These are phyloP conservation scores for Semaprochilodus insignis DNA, from an alignment of 2,797 vertebrate genomes.

Conservation along the genomic window DNA sequence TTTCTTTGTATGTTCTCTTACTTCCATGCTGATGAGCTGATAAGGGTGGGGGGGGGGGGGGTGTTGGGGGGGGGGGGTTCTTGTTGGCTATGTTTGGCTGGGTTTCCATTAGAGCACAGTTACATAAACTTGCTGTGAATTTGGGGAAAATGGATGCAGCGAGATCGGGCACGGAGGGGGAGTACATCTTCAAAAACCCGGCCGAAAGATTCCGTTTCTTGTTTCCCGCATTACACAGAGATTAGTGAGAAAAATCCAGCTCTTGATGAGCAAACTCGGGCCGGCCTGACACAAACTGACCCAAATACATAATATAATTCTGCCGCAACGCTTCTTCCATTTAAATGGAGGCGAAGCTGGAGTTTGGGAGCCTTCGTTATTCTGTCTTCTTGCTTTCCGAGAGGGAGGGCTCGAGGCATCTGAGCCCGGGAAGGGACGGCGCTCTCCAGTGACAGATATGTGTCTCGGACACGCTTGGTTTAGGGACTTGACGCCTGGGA, in stretches of 20 bases:
- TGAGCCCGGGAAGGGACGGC: not conserved
- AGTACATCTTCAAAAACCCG: constrained; percentile 1
- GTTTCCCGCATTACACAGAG: constrained; percentile 38
- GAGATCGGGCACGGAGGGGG: not conserved
- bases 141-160: constrained; percentile 5
- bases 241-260: constrained; percentile 35
- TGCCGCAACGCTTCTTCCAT: constrained; percentile 39
- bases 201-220: constrained; percentile 25
- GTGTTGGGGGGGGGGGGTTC: not conserved
- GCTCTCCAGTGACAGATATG: constrained; percentile 42
- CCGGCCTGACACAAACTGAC: constrained; percentile 48
- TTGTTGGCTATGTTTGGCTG: too few relatives aligned
- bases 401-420: constrained; percentile 23
- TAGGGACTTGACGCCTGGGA: constrained; percentile 51
- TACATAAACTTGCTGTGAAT: constrained; percentile 5
- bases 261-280: constrained; percentile 49
- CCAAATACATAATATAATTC: constrained; percentile 62
- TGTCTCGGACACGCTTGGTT: constrained; percentile 41
- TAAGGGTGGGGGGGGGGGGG: not conserved
- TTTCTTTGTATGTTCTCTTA: constrained; percentile 2
- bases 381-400: not conserved
- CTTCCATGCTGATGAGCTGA: not conserved
- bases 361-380: constrained; percentile 19
- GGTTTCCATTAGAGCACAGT: not conserved
- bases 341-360: constrained; percentile 35